Conservation (phyloP, 2,113 vertebrate genomes). For the Bos javanicus region DNA sequence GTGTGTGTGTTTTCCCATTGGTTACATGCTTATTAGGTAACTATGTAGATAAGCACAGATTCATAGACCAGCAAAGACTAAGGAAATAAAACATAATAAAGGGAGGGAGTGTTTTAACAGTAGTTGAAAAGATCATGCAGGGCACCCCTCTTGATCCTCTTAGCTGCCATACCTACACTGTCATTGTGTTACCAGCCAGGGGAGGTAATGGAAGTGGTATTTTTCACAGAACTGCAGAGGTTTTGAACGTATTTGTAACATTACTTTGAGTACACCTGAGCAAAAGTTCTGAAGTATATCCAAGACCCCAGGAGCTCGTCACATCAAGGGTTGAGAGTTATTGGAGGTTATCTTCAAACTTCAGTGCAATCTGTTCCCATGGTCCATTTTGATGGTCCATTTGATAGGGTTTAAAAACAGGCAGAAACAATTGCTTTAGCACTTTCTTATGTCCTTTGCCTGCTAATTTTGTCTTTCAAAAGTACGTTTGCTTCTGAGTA, state of each 20-base stretch:
- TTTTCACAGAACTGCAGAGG: conserved; percentile 13
- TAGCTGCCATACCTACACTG: background rate
- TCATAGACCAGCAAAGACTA: background rate
- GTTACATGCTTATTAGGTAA: background rate
- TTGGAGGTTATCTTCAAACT: background rate
- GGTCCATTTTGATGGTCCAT: background rate
- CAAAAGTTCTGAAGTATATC: background rate
- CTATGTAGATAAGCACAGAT: conserved; percentile 4
- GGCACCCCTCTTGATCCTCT: background rate
- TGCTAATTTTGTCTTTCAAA: conserved; percentile 47
- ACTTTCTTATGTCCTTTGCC: background rate
- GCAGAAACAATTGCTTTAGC: background rate
- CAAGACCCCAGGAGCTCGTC: background rate
- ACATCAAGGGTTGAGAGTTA: background rate
- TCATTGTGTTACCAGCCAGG: background rate
- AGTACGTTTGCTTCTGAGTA: conserved; percentile 30
- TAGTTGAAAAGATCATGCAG: conserved; percentile 5
- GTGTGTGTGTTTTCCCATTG: background rate
- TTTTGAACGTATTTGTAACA: conserved; percentile 31
- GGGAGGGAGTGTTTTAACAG: background rate
- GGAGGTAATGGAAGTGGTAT: background rate
- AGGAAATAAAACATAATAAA: background rate
- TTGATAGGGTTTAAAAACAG: background rate
- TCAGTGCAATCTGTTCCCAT: background rate
- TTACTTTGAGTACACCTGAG: conserved; percentile 1